Percentiles rank a stretch among this genome's conserved stretches.
phyloP scores from a whole-genome alignment of 2,113 vertebrate species.

The Coturnix japonica region DNA sequence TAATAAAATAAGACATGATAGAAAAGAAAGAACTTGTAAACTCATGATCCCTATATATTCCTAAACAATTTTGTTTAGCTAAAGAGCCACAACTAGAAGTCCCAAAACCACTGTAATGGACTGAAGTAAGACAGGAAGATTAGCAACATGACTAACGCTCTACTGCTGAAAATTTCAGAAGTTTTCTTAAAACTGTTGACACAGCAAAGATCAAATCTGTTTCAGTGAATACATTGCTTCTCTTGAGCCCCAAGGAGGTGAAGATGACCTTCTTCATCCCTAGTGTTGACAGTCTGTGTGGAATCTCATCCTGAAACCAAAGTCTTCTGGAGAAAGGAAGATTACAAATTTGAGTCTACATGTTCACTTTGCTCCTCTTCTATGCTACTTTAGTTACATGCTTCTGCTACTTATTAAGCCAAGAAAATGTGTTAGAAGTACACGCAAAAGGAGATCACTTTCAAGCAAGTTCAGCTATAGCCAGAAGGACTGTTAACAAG shows the following conservation, averaged over 20 bases:
- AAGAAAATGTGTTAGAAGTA: neutral
- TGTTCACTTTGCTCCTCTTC: neutral
- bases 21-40: neutral
- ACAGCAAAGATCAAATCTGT: neutral
- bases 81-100: neutral
- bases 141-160: neutral
- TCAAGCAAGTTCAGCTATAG: neutral
- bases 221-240: neutral
- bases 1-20: neutral
- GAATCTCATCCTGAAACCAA: neutral
- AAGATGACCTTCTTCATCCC: neutral
- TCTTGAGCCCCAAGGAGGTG: neutral
- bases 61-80: neutral
- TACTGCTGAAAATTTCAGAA: neutral
- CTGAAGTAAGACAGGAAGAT: neutral
- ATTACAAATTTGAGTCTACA: neutral
- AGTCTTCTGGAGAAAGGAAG: neutral
- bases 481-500: neutral
- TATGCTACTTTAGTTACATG: neutral
- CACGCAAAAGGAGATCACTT: neutral
- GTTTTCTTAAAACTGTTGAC: neutral
- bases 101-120: neutral
- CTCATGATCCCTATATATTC: neutral
- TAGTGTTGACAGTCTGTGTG: fast-evolving
- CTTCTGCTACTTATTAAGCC: neutral